Evolutionary conservation across 37 sponge, comb jelly and placozoan species (phyloP), one percentile per base, ranked within the genome.

Genomic region (Theonella swinhoei): DNA sequence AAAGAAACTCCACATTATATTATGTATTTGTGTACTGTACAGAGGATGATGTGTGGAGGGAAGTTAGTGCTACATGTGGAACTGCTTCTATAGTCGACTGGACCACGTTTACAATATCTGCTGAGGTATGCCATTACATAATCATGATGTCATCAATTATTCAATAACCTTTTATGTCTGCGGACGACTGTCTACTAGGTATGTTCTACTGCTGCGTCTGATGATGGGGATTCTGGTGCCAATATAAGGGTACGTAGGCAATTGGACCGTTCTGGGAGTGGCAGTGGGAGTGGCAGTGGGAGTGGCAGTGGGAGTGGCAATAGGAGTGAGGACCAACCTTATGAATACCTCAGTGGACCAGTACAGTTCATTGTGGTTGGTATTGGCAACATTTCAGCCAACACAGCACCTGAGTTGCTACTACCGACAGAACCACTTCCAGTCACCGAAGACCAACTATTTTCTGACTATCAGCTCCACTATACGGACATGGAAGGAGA

Each of bases 401-500:
- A 95, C 81, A 88, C 95, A 0, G 74, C 92, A 19, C 95, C 95
- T 28, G 17, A 1, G 22, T 89, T 95, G 9, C 63, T 42, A 8
- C 39, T 91, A 1, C 89, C 92, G 1, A 39, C 42, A 26, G 42
- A 28, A 14, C 83, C 87, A 19, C 35, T 79, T 3, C 28, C 40
- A 35, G 81, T 92, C 24, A 3, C 23, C 2, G 80, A 89, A 43
- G 83, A 77, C 68, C 25, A 68, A 29, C 5, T 29, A 5, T 32
- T 33, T 0, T 14, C 60, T 19, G 11, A 34, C 0, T 39, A 42
- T 28, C 87, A 88, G 34, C 68, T 87, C 33, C 40, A 85, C 32
- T 88, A 69, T 71, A 75, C 79, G 0, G 95, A 95, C 64, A 41
- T 30, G 17, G 95, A 95, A 65, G 62, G 59, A 0, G 95, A 95